These are phyloP conservation scores for Cybosia mesomella DNA, from an alignment of 2,888 invertebrate species.

Conservation along the genomic window DNA sequence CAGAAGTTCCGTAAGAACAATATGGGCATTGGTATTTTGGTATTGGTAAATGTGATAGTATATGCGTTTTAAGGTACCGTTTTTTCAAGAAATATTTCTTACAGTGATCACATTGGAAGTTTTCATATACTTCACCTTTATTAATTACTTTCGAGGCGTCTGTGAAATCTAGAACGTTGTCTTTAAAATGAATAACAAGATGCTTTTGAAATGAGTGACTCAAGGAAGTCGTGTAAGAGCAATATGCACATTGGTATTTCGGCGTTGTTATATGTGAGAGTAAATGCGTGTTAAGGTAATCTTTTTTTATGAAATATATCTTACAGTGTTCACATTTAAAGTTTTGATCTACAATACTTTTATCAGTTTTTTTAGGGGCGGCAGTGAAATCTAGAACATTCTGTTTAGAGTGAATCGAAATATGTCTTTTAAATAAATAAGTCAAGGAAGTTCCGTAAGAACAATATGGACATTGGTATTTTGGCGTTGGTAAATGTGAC, in stretches of 20 bases:
- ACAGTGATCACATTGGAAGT: constrained; percentile 14
- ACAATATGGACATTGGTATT: constrained; percentile 13
- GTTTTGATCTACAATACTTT: background rate
- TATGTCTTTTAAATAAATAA: background rate
- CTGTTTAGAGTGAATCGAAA: background rate
- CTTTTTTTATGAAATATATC: background rate
- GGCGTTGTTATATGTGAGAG: background rate
- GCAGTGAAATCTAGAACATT: background rate
- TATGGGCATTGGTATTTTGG: constrained; percentile 2
- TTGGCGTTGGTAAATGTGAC: constrained; percentile 6
- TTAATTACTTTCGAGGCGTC: too few species aligned
- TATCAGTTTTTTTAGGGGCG: background rate
- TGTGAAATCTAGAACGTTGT: background rate
- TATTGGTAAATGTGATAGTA: background rate
- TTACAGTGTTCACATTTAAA: constrained; percentile 10
- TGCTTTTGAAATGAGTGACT: constrained; percentile 1
- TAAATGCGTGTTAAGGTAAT: background rate
- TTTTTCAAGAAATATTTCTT: background rate
- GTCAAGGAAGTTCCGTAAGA: background rate
- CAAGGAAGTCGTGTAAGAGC: background rate
- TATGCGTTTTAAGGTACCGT: background rate
- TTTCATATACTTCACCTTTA: background rate
- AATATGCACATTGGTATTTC: constrained; percentile 11
- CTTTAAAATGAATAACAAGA: background rate
- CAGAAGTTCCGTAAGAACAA: background rate